Evolutionary conservation across 2,888 invertebrate genomes (phyloP).

Genomic region (Orthonevra nobilis): DNA sequence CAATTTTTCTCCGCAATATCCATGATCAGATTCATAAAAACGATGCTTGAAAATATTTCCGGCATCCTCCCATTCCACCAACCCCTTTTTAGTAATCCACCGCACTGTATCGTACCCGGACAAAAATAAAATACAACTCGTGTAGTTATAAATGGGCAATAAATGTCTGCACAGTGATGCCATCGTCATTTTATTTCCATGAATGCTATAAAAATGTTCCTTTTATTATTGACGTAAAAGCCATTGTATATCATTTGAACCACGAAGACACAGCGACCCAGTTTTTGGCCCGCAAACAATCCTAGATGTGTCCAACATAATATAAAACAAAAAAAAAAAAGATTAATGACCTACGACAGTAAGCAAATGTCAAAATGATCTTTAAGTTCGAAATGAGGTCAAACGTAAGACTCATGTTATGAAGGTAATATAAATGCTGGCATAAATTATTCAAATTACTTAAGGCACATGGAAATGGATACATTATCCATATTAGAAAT

Average conservation of each 20-base stretch:
- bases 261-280: conserved; percentile 21
- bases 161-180: conserved; percentile 13
- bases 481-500: conserved; percentile 3
- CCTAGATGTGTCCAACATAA: conserved; percentile 1
- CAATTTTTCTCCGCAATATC: not conserved
- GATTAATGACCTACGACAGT: not conserved
- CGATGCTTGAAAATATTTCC: too few relatives aligned
- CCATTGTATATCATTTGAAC: conserved; percentile 27
- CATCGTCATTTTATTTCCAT: conserved; percentile 27
- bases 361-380: conserved; percentile 11
- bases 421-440: not conserved
- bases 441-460: conserved; percentile 3
- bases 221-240: conserved; percentile 26
- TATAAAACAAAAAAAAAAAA: too few relatives aligned
- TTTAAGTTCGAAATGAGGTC: not conserved
- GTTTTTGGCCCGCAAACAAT: not conserved
- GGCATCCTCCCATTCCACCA: too few relatives aligned
- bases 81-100: not conserved
- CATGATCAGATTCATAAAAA: conserved; percentile 1
- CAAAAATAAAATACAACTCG: conserved; percentile 14
- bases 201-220: conserved; percentile 23
- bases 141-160: conserved; percentile 32
- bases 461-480: not conserved
- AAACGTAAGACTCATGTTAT: not conserved
- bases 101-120: not conserved